Evolutionary conservation across 23 tunicate genomes (phyloP).

Genomic region (Pegea sp.): DNA sequence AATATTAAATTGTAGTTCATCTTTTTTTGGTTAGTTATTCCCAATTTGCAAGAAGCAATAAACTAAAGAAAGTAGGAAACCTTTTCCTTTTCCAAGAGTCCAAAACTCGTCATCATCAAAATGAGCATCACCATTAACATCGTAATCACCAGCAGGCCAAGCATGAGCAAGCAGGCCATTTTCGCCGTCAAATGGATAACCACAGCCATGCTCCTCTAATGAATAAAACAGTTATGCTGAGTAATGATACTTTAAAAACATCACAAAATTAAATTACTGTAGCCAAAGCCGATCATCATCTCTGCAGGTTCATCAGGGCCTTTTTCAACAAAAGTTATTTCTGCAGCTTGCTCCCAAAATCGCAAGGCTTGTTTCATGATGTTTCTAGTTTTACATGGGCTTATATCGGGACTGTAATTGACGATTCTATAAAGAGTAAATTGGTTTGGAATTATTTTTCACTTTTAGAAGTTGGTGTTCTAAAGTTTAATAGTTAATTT

Average conservation of each 20-base stretch:
- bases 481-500: no score
- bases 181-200: constrained; percentile 63
- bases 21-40: no score
- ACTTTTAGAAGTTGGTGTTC: no score
- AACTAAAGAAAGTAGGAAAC: no score
- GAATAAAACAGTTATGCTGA: no score
- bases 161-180: constrained; percentile 96
- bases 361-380: constrained; percentile 67
- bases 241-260: no score
- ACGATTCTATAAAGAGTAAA: no score
- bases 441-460: no score
- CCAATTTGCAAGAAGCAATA: no score
- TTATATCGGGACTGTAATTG: constrained; percentile 74
- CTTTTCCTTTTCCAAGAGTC: constrained; percentile 89
- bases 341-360: no score
- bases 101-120: constrained; percentile 97
- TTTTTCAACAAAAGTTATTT: constrained; percentile 34
- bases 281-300: constrained; percentile 76
- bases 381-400: no score
- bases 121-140: constrained; percentile 76
- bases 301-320: constrained; percentile 20
- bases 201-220: constrained; percentile 93
- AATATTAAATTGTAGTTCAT: no score
- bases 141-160: constrained; percentile 33
- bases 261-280: constrained; percentile 23